Conservation (phyloP, 2,113 vertebrate species). For the Ictidomys tridecemlineatus region DNA sequence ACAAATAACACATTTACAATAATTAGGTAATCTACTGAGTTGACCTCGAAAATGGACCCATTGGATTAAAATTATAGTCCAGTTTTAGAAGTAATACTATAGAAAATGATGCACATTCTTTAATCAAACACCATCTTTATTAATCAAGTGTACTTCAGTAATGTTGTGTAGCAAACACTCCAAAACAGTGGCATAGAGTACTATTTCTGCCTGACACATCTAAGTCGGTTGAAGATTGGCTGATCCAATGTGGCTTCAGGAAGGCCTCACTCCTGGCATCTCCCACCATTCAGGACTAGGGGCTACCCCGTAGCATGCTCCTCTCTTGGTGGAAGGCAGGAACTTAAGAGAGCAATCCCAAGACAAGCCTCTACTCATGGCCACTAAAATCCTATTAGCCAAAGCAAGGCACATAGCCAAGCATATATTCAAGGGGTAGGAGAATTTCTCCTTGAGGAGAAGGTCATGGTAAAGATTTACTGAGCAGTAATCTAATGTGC, state of each 20-base stretch:
- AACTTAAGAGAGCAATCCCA: not conserved
- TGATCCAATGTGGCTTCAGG: not conserved
- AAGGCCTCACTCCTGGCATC: not conserved
- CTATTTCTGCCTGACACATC: not conserved
- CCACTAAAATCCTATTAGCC: not conserved
- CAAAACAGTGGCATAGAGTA: not conserved
- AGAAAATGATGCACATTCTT: not conserved
- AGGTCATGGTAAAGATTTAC: not conserved
- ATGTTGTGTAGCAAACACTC: not conserved
- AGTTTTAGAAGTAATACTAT: conserved; percentile 15
- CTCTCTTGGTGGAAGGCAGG: not conserved
- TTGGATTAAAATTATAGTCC: not conserved
- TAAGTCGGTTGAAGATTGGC: not conserved
- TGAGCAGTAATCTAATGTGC: not conserved
- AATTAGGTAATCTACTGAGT: not conserved
- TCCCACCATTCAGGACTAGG: not conserved
- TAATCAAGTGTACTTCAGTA: not conserved
- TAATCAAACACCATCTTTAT: not conserved
- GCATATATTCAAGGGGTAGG: not conserved
- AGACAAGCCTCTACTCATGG: not conserved
- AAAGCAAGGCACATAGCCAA: not conserved
- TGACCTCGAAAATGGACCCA: not conserved
- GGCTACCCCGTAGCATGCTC: not conserved
- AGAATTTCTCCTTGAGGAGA: not conserved
- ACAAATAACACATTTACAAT: not conserved